Evolutionary conservation across 2,113 vertebrate species (phyloP).

Genomic region (Vulpes ferrilata): DNA sequence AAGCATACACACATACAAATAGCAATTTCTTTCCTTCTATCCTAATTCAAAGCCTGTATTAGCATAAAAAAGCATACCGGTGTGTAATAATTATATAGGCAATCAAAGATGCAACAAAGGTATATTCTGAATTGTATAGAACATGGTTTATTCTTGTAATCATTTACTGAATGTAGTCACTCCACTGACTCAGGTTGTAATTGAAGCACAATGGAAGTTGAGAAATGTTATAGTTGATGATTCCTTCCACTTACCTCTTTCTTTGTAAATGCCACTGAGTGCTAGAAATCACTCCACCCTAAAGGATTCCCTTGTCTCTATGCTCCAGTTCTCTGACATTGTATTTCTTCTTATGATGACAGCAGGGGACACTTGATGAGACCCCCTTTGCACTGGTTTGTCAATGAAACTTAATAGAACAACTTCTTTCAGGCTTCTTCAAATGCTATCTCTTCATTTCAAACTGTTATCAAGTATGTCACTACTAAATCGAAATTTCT

Average conservation of each 20-base stretch:
- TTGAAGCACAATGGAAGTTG: background rate
- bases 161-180: background rate
- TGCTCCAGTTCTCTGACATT: background rate
- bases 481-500: constrained; percentile 71
- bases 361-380: background rate
- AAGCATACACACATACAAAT: background rate
- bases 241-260: constrained; percentile 51
- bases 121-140: background rate
- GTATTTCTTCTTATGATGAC: background rate
- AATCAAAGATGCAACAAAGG: constrained; percentile 1
- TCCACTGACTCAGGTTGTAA: constrained; percentile 33
- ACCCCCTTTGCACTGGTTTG: constrained; percentile 4
- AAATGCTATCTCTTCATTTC: constrained; percentile 51
- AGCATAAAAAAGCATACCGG: background rate
- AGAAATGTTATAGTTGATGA: background rate
- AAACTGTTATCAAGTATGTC: constrained; percentile 68
- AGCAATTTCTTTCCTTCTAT: background rate
- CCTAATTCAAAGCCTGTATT: background rate
- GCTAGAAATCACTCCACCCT: background rate
- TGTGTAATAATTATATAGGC: constrained; percentile 28
- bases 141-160: constrained; percentile 21
- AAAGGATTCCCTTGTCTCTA: constrained; percentile 29
- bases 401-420: constrained; percentile 60
- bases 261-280: constrained; percentile 29
- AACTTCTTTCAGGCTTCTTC: constrained; percentile 48